A percentile compares a stretch with the other conserved stretches of the same genome.
Conservation (phyloP, 2,797 vertebrate genomes). For the Mustela erminea region DNA sequence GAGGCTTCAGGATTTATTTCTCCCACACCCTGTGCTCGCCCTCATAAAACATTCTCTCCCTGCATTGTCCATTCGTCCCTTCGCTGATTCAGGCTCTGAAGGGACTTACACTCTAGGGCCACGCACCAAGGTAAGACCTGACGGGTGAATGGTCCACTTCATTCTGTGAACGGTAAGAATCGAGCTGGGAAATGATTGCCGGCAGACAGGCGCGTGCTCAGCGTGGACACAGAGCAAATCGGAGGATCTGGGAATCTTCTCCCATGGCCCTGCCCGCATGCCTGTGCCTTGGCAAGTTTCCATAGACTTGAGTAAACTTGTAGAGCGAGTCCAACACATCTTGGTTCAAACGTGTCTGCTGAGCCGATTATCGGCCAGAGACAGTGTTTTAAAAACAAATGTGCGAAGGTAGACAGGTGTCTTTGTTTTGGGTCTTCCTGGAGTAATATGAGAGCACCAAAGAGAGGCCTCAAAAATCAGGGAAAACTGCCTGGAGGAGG, state of each 20-base stretch:
- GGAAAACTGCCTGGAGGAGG: not conserved
- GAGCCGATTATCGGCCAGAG: not conserved
- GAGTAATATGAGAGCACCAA: not conserved
- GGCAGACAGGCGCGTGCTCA: too few species aligned
- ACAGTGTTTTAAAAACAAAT: not conserved
- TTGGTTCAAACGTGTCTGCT: not conserved
- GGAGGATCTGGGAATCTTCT: not conserved
- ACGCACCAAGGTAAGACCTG: rapidly evolving
- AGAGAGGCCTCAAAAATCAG: not conserved
- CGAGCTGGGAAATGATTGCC: not conserved
- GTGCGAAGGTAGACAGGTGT: not conserved
- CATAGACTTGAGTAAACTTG: not conserved
- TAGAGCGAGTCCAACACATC: not conserved
- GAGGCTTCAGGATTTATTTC: not conserved
- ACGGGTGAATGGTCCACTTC: not conserved
- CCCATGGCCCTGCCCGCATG: not conserved
- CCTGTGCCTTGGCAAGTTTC: not conserved
- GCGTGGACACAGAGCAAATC: rapidly evolving
- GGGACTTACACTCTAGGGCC: not conserved
- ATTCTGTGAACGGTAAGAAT: not conserved
- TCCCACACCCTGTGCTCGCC: rapidly evolving
- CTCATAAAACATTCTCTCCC: not conserved
- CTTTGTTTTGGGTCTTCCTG: not conserved
- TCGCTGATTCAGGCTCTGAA: not conserved
- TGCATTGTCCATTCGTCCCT: not conserved